Conservation (phyloP, 2,888 invertebrate species). For the Escarpia spicata region DNA sequence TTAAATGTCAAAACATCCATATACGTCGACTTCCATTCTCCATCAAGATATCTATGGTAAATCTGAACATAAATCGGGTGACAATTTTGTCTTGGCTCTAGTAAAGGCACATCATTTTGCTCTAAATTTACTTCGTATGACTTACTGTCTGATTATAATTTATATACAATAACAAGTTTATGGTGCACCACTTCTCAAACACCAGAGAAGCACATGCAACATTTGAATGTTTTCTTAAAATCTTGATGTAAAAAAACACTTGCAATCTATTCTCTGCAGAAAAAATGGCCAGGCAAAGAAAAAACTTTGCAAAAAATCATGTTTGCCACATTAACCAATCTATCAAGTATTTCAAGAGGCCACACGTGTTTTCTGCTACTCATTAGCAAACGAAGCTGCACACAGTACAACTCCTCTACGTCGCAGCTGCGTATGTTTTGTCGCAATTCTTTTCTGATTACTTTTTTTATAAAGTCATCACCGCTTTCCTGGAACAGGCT, state of each 20-base stretch:
- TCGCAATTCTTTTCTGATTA: background rate
- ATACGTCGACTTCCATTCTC: background rate
- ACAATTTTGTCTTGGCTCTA: background rate
- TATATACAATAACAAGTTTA: background rate
- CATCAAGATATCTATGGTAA: background rate
- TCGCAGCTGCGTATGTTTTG: background rate
- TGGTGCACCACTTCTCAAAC: background rate
- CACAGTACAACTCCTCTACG: background rate
- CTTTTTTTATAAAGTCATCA: background rate
- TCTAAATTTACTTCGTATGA: too few species aligned
- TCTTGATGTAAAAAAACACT: background rate
- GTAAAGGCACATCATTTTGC: background rate
- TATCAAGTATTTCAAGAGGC: background rate
- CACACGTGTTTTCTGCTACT: slow-evolving; percentile 2
- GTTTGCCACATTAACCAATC: background rate
- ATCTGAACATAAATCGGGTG: background rate
- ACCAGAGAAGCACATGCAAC: background rate
- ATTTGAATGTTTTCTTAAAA: background rate
- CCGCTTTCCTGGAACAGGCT: background rate
- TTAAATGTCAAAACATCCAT: too few species aligned
- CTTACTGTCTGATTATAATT: background rate
- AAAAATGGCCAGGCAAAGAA: background rate
- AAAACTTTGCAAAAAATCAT: background rate
- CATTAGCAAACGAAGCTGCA: background rate
- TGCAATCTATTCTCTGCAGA: background rate